Base-by-base conservation (phyloP, 1,140 invertebrate species). In the Brachystomella parvula region DNA sequence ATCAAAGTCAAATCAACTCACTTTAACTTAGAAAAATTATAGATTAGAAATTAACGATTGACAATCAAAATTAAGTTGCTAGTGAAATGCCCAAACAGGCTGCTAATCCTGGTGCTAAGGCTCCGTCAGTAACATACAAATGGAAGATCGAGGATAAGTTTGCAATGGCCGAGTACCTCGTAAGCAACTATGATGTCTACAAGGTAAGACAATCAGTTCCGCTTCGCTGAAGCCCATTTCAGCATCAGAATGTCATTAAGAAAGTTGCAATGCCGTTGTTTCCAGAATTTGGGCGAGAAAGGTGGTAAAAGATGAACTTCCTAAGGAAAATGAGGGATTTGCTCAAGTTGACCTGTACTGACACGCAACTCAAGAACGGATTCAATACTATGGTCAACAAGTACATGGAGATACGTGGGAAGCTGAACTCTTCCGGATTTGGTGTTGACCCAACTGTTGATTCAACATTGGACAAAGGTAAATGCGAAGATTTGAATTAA, bases 301-400 rank as follows among this genome's bases (percentile, higher is more conserved):
- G 19, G 6, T 19, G 19, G 6, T 19, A 39, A 39, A 39, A 39
- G 35, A 6, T 39, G 6, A 9, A 39, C 19, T 39, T 39, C 19
- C 19, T 39, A 6, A 39, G 35, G 35, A 19, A 39, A 39, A 39
- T 39, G 35, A 6, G 35, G 6, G 35, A 39, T 39, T 6, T 9
- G 6, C 35, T 39, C 35, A 39, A 39, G 35, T 19, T 39, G 35
- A 39, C 35, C 35, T 39, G 35, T 19, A 39, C 28, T 9, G 65
- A 67, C 3, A 32, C 12, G 12, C 65, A 67, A 56, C 3, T 67
- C 15, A 67, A 64, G 31, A 67, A 67, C 28, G 65, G 65, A 31
- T 67, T 67, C 33, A 21, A 30, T 21, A n/a, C 9, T 19, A 29
- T 67, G 2, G 9, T 67, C 2, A 64, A 64, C 26, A 53, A 53